Evolutionary conservation across 1,140 invertebrate genomes (phyloP), one percentile per base, ranked within the genome.

Genomic region (Doryteuthis pealeii): DNA sequence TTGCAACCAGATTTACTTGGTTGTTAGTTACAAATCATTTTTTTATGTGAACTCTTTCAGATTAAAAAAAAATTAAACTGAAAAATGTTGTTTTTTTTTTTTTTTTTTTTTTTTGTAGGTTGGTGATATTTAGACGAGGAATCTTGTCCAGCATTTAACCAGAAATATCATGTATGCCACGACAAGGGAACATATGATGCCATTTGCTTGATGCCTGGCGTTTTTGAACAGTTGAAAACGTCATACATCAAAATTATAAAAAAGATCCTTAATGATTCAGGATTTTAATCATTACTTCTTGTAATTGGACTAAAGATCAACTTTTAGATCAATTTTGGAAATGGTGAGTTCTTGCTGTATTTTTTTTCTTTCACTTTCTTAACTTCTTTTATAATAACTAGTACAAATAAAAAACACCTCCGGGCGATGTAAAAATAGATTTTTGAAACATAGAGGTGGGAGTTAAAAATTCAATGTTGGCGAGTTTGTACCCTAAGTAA

Each of bases 111-210:
- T 5, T 58, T 58, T 22, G 26, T 28, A 58, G 54, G 54, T 58
- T 58, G 54, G 18, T 8, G 54, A 58, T 58, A n/a, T 58, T n/a
- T 58, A 28, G 18, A 58, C 5, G 26, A 58, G 18, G 54, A 58
- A 22, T 58, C 18, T 18, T n/a, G 26, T 18, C 4, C 54, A 18
- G 54, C 54, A 8, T 74, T 80, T 40, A 67, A 71, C 10, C 58
- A 74, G 6, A 68, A 80, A 70, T 88, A 84, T 76, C 78, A 84
- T 72, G 70, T 87, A 2, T 82, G 81, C 76, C 90, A 96, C 70
- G 95, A 97, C 86, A 97, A 98, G 89, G 96, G 96, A 0, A 98
- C 96, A 0, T 98, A 96, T 86, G 95, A 97, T 89, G 95, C 96
- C 0, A 92, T 98, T 62, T 93, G 94, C 83, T 87, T 98, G 6